Evolutionary conservation across 2,888 invertebrate genomes (phyloP), one percentile per base, ranked within the genome.

Genomic region (Mongoloraphidia duomilia): DNA sequence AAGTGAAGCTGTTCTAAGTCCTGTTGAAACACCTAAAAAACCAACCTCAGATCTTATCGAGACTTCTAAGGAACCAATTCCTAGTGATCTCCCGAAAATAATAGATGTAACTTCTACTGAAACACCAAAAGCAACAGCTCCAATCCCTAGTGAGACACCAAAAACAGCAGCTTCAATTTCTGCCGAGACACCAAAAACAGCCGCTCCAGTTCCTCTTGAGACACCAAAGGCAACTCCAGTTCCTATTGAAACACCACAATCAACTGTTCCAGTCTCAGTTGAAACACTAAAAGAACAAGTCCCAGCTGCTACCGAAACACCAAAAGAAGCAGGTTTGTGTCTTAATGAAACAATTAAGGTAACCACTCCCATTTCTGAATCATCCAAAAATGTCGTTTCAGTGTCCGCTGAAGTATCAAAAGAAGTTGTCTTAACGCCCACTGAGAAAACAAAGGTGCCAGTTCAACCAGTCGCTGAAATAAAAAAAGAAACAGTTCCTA

Each of bases 171-270:
- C 52, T 38, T 40, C 51, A 41, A 49, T 42, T 49, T 37, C 38
- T 51, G 34, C 43, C 36, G 46, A 52, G 44, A 17, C 36, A 45
- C 37, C 51, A 26, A 40, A 43, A 48, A 43, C 47, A 35, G 50
- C 51, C 3, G 50, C 54, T 41, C 46, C 46, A 14, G 46, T 44
- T 38, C 17, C 52, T 38, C 64, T 66, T 0, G 63, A 64, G 64
- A 60, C 50, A 13, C 48, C 50, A 33, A 45, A 38, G n/a, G 49
- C 52, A 38, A 46, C 49, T 36, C 43, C 49, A 42, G 46, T 40
- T 47, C 14, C 35, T 48, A 12, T n/a, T 26, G 44, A 49, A 44
- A 9, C 12, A 39, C 17, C 43, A 9, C 26, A 39, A 39, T 9
- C 39, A 13, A 39, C 8, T 33, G 9, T 37, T 44, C 46, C 33